Evolutionary conservation across 2,888 invertebrate species (phyloP).

Genomic region (Notocelia uddmanniana): DNA sequence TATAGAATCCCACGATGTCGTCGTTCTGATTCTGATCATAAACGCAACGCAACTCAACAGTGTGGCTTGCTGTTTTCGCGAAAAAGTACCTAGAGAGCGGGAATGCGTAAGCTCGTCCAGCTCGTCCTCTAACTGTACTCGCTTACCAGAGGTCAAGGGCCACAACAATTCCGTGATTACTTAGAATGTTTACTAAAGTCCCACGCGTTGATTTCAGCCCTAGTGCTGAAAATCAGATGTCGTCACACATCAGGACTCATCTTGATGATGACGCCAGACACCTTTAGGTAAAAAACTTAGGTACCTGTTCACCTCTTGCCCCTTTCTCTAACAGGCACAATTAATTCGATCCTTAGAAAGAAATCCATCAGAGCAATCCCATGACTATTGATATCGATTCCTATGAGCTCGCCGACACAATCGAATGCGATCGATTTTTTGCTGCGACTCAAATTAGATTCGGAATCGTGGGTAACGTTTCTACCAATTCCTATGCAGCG

Average conservation of each 20-base stretch:
- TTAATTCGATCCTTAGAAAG: constrained; percentile 73
- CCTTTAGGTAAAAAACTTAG: constrained; percentile 44
- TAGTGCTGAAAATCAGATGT: not conserved
- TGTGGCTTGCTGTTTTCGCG: too few species aligned
- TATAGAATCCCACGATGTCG: too few species aligned
- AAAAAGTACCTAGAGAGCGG: too few species aligned
- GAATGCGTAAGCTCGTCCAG: not conserved
- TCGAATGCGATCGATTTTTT: constrained; percentile 77
- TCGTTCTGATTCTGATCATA: too few species aligned
- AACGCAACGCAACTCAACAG: too few species aligned
- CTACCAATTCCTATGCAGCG: constrained; percentile 42
- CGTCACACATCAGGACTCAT: not conserved
- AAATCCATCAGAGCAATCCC: constrained; percentile 60
- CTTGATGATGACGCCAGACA: not conserved
- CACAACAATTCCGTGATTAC: not conserved
- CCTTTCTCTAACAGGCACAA: constrained; percentile 69
- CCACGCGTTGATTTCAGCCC: not conserved
- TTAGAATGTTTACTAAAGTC: not conserved
- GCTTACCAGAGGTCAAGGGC: not conserved
- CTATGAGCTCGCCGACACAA: constrained; percentile 75
- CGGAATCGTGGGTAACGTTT: constrained; percentile 67
- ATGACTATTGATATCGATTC: constrained; percentile 78
- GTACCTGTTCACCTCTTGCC: constrained; percentile 69
- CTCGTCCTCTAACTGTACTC: not conserved
- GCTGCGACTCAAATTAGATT: constrained; percentile 77